Base-by-base conservation (phyloP, 2,113 vertebrate species). In the Elanoides forficatus region DNA sequence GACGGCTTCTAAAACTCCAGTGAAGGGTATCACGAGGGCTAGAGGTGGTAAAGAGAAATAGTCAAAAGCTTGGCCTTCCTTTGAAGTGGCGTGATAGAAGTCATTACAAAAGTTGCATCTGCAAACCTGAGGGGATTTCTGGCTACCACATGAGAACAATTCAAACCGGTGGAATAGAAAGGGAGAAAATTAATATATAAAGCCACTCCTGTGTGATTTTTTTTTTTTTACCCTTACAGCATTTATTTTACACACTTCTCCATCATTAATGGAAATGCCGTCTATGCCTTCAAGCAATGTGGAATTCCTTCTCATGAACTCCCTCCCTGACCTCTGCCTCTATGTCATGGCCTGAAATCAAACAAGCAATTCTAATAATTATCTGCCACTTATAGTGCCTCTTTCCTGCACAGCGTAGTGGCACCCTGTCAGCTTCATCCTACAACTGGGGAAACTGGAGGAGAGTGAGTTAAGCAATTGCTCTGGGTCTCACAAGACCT, bases 291-390 rank as follows among this genome's bases (percentile, higher is more conserved):
- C 60, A 67, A 88, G 34, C 80, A 75, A 79, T 10, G 15, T 75
- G 70, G 88, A 75, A 92, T 93, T 89, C 70, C 81, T 87, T 89
- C 76, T 79, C 36, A 22, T 42, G 40, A 81, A 25, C 32, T 11
- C 29, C 8, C 8, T 93, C 23, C 26, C 36, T 43, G 86, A 92
- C 43, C 76, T 88, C 43, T 86, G 68, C 88, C 88, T 88, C 80
- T 68, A 91, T 84, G 68, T 78, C 85, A 70, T 8, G 45, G 62
- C 79, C 81, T 94, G 79, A 93, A 94, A 91, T 90, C 79, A 88
- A 93, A 32, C 42, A 84, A 89, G 60, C 47, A 90, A 76, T 96
- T 92, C 66, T 55, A 76, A 42, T 73, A 90, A 92, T 96, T 94
- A 85, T 47, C 62, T 71, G 47, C 30, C 66, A 66, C n/a, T 88